Evolutionary conservation across 2,113 vertebrate species (phyloP).

Genomic region (Calypte anna): DNA sequence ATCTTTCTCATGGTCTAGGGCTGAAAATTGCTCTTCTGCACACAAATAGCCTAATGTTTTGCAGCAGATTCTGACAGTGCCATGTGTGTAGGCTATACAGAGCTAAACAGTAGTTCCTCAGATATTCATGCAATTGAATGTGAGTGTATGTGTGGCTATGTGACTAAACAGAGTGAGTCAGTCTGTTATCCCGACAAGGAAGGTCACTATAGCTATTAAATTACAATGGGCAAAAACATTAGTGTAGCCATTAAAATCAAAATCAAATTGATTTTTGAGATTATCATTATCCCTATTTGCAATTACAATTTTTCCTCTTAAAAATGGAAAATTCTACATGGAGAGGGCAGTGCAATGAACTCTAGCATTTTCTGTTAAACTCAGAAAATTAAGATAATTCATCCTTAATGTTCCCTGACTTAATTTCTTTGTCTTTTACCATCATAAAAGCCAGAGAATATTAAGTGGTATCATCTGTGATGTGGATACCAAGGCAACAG

Average conservation of each 20-base stretch:
- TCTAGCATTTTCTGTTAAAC: not conserved
- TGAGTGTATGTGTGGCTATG: not conserved
- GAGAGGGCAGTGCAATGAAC: not conserved
- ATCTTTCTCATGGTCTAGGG: not conserved
- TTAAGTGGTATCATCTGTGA: not conserved
- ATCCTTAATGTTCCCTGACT: slow-evolving; percentile 16
- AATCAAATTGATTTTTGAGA: slow-evolving; percentile 8
- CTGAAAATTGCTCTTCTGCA: not conserved
- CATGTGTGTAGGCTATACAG: not conserved
- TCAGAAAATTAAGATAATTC: not conserved
- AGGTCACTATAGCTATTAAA: slow-evolving; percentile 19
- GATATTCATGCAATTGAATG: not conserved
- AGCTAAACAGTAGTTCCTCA: not conserved
- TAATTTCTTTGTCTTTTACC: not conserved
- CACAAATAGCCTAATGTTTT: not conserved
- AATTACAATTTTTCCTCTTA: slow-evolving; percentile 18
- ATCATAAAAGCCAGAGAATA: not conserved
- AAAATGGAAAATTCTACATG: not conserved
- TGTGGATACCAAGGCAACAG: not conserved
- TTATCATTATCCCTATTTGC: not conserved
- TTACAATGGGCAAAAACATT: slow-evolving; percentile 19
- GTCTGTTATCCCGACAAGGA: not conserved
- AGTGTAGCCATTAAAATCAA: slow-evolving; percentile 28
- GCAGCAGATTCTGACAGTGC: not conserved
- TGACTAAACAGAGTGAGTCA: not conserved